These are phyloP conservation scores for Heteromyza rotundicornis DNA, from an alignment of 2,888 invertebrate genomes.

Conservation along the genomic window DNA sequence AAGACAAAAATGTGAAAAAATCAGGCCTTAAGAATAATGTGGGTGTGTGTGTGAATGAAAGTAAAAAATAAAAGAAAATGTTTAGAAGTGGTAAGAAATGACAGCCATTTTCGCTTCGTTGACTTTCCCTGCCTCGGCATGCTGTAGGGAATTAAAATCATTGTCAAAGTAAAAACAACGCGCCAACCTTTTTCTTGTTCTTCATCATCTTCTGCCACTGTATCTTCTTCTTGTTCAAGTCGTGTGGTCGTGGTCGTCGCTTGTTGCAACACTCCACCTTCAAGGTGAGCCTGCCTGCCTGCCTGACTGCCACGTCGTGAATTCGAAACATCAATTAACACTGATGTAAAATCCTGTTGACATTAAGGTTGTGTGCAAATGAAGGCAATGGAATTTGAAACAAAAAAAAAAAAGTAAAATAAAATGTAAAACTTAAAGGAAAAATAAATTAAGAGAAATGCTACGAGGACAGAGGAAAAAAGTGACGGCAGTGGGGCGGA, in stretches of 20 bases:
- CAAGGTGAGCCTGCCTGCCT: neutral
- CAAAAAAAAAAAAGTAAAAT: too few relatives aligned
- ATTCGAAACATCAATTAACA: conserved; percentile 47
- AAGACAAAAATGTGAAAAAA: neutral
- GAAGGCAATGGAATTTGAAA: conserved; percentile 20
- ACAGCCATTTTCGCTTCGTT: conserved; percentile 36
- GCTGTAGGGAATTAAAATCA: conserved; percentile 45
- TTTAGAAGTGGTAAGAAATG: conserved; percentile 41
- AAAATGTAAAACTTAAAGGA: too few relatives aligned
- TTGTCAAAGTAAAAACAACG: conserved; percentile 37
- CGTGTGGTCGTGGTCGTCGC: neutral
- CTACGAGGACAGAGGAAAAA: too few relatives aligned
- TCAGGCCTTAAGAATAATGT: too few relatives aligned
- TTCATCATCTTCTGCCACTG: neutral
- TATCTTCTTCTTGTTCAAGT: too few relatives aligned
- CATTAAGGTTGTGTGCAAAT: conserved; percentile 29
- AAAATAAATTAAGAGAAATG: too few relatives aligned
- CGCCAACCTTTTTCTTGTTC: neutral
- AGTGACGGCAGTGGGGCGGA: too few relatives aligned
- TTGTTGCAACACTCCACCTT: neutral
- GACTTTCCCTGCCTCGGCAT: conserved; percentile 35
- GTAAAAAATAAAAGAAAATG: neutral
- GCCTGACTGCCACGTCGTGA: conserved; percentile 26
- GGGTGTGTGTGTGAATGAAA: too few relatives aligned
- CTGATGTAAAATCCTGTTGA: conserved; percentile 41